A percentile compares a stretch with the other conserved stretches of the same genome.
Evolutionary conservation across 2,797 vertebrate species (phyloP).

Genomic region (Pagetopsis macropterus): DNA sequence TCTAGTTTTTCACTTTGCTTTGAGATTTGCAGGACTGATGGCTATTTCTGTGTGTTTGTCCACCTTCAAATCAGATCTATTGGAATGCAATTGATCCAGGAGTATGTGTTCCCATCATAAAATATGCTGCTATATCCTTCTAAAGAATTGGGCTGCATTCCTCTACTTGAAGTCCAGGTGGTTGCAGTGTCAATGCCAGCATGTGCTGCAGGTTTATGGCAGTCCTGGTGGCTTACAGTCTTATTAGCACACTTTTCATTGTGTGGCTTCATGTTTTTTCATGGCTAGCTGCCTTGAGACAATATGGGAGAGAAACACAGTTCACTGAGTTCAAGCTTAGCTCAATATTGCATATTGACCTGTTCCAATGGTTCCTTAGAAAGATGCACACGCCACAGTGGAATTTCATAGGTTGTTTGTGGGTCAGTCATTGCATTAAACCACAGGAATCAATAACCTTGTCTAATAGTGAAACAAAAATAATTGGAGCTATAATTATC

Average conservation of each 20-base stretch:
- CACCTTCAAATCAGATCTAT: slow-evolving; percentile 25
- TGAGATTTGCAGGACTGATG: slow-evolving; percentile 7
- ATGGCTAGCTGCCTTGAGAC: slow-evolving; percentile 27
- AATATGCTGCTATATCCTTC: slow-evolving; percentile 46
- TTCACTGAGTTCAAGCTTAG: slow-evolving; percentile 26
- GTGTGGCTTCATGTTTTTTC: slow-evolving; percentile 27
- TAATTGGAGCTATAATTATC: not conserved
- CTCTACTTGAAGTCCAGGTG: slow-evolving; percentile 46
- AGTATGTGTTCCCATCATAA: slow-evolving; percentile 40
- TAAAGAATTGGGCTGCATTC: slow-evolving; percentile 45
- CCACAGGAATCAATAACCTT: not conserved
- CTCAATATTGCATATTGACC: slow-evolving; percentile 8
- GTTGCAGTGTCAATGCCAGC: slow-evolving; percentile 36
- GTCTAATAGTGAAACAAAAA: not conserved
- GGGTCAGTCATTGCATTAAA: not conserved
- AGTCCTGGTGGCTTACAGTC: slow-evolving; percentile 23
- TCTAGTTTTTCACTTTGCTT: slow-evolving; percentile 20
- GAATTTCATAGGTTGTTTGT: not conserved
- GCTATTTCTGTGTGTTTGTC: slow-evolving; percentile 22
- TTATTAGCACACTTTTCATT: slow-evolving; percentile 42
- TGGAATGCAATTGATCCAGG: slow-evolving; percentile 22
- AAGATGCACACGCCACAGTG: not conserved
- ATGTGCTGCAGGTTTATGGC: slow-evolving; percentile 52
- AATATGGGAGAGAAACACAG: slow-evolving; percentile 18
- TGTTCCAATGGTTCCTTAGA: not conserved